These are phyloP conservation scores for Acanthosepion lycidas DNA, from an alignment of 2,888 invertebrate genomes.

Conservation along the genomic window DNA sequence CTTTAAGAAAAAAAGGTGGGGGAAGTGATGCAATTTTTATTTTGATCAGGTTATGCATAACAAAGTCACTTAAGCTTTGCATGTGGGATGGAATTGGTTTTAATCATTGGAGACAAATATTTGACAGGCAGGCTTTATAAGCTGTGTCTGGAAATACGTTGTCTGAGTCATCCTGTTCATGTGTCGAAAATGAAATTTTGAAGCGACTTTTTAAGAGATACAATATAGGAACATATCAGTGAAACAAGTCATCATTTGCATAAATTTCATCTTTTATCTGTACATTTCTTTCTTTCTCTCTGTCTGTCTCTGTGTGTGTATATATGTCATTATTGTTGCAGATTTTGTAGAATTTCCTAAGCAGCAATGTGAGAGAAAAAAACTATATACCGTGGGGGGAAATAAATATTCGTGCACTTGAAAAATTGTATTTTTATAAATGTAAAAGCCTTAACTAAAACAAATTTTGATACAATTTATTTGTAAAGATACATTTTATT, in stretches of 20 bases:
- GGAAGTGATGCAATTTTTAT: background rate
- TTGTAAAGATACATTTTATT: too few relatives aligned
- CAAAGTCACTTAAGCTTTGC: constrained; percentile 6
- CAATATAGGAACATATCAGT: background rate
- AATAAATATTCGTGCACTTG: too few relatives aligned
- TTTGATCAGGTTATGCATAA: constrained; percentile 4
- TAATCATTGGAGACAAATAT: background rate
- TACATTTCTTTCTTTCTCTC: background rate
- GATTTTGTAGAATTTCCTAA: background rate
- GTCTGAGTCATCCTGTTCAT: background rate
- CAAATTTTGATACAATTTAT: too few relatives aligned
- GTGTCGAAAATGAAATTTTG: background rate
- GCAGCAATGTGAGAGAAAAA: too few relatives aligned
- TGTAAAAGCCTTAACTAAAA: too few relatives aligned
- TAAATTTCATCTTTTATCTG: background rate
- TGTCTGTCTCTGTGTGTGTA: too few relatives aligned
- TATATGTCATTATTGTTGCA: too few relatives aligned
- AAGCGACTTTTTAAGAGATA: background rate
- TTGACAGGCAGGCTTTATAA: background rate
- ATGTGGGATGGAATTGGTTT: background rate
- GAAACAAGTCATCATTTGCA: background rate
- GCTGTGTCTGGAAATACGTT: background rate
- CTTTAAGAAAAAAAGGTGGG: background rate
- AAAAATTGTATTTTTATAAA: too few relatives aligned
- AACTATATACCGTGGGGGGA: too few relatives aligned